phyloP scores from a whole-genome alignment of 1,140 invertebrate genomes.

The Babylonia areolata region DNA sequence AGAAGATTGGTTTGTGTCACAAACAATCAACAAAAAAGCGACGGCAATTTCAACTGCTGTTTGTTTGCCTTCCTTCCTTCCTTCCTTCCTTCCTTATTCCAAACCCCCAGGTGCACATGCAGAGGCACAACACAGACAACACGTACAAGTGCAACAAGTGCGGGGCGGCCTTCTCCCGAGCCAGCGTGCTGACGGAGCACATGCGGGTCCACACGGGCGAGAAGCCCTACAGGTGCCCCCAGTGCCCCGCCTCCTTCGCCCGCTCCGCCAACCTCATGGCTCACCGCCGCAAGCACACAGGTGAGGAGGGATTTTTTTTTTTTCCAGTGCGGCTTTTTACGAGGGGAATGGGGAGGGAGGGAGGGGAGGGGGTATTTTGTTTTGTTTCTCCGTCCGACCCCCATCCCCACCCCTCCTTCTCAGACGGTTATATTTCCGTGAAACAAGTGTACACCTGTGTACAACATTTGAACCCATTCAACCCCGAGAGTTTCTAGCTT shows the following conservation, averaged over 20 bases:
- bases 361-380: slow-evolving; percentile 68
- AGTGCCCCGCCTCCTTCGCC: slow-evolving; percentile 63
- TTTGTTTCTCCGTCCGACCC: slow-evolving; percentile 69
- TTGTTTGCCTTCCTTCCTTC: no score
- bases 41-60: no score
- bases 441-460: slow-evolving; percentile 22
- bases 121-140: slow-evolving; percentile 33
- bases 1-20: no score
- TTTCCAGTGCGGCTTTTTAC: not conserved
- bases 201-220: slow-evolving; percentile 51
- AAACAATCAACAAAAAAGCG: no score
- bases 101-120: slow-evolving; percentile 32
- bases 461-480: no score
- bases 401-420: slow-evolving; percentile 11
- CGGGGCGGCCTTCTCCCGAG: slow-evolving; percentile 85
- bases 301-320: not conserved
- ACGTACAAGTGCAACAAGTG: slow-evolving; percentile 38
- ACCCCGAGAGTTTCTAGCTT: no score
- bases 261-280: slow-evolving; percentile 32
- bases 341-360: slow-evolving; percentile 45
- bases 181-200: slow-evolving; percentile 79
- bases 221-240: slow-evolving; percentile 71
- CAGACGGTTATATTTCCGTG: slow-evolving; percentile 2
- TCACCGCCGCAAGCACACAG: slow-evolving; percentile 31
- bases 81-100: no score